Conservation (phyloP, 2,888 invertebrate species). For the Heliothis peltigera region DNA sequence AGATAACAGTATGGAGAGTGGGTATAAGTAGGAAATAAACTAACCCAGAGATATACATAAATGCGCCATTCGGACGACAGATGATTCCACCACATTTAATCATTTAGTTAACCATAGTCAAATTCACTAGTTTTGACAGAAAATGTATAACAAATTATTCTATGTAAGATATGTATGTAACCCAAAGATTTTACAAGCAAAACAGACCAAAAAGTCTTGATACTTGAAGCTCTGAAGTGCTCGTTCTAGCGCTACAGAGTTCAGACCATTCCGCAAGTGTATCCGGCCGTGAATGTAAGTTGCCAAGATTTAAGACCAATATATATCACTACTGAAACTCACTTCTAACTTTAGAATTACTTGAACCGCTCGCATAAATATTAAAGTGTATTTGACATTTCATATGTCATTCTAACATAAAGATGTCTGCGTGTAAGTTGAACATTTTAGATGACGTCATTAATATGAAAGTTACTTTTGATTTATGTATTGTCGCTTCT, state of each 20-base stretch:
- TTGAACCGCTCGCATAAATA: conserved; percentile 48
- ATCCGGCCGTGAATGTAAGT: conserved; percentile 38
- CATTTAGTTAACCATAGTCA: too few species aligned
- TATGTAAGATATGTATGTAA: not conserved
- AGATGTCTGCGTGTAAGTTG: conserved; percentile 27
- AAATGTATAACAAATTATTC: too few species aligned
- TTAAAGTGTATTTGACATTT: conserved; percentile 49
- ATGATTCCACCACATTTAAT: too few species aligned
- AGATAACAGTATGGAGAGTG: too few species aligned
- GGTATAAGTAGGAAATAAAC: too few species aligned
- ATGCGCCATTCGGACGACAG: too few species aligned
- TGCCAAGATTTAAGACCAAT: conserved; percentile 38
- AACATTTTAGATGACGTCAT: conserved; percentile 29
- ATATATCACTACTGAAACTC: conserved; percentile 41
- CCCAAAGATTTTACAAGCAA: not conserved
- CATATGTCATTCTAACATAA: conserved; percentile 53
- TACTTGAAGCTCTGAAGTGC: conserved; percentile 6
- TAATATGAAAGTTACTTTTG: conserved; percentile 51
- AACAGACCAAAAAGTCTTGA: not conserved
- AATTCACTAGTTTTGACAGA: too few species aligned
- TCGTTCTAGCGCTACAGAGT: conserved; percentile 12
- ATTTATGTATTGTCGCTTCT: conserved; percentile 42
- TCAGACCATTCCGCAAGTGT: conserved; percentile 22
- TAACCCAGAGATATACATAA: too few species aligned
- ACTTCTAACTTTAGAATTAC: conserved; percentile 46